A percentile compares a stretch with the other conserved stretches of the same genome.
Evolutionary conservation across 1,140 invertebrate species (phyloP).

Genomic region (Aphelinus atriplicis): DNA sequence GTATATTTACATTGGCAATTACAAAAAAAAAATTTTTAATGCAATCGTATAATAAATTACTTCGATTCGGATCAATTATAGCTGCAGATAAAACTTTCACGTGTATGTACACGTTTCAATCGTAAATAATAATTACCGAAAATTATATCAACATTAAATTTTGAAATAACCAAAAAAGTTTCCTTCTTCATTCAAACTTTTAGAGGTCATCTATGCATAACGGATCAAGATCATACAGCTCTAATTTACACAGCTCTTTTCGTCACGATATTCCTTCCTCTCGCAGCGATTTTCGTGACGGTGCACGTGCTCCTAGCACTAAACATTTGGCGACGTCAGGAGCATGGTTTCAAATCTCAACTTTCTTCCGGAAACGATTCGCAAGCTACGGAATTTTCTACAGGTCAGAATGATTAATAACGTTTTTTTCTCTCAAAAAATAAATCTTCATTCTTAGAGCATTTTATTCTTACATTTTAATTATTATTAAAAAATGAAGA

Average conservation of each 20-base stretch:
- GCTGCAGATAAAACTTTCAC: no score
- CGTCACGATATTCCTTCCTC: slow-evolving; percentile 66
- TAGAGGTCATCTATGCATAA: slow-evolving; percentile 9
- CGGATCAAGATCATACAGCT: slow-evolving; percentile 9
- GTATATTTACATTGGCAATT: slow-evolving; percentile 6
- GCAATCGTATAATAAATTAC: no score
- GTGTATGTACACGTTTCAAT: no score
- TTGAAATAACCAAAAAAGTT: no score
- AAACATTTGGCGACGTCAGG: slow-evolving; percentile 62
- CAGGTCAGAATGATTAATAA: slow-evolving; percentile 22
- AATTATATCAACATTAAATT: no score
- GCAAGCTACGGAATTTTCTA: slow-evolving; percentile 33
- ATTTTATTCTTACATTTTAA: no score
- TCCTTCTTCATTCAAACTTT: background rate
- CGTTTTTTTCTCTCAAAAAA: no score
- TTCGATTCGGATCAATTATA: no score
- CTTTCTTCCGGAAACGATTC: slow-evolving; percentile 44
- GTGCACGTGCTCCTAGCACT: slow-evolving; percentile 67
- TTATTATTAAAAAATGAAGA: no score
- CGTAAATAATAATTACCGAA: no score
- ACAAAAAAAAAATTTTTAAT: background rate
- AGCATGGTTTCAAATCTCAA: slow-evolving; percentile 42
- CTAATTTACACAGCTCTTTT: slow-evolving; percentile 62
- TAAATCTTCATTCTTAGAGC: no score
- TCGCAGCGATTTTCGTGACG: slow-evolving; percentile 65